Evolutionary conservation across 2,797 vertebrate species (phyloP), one percentile per base, ranked within the genome.

Genomic region (Hemibagrus guttatus): DNA sequence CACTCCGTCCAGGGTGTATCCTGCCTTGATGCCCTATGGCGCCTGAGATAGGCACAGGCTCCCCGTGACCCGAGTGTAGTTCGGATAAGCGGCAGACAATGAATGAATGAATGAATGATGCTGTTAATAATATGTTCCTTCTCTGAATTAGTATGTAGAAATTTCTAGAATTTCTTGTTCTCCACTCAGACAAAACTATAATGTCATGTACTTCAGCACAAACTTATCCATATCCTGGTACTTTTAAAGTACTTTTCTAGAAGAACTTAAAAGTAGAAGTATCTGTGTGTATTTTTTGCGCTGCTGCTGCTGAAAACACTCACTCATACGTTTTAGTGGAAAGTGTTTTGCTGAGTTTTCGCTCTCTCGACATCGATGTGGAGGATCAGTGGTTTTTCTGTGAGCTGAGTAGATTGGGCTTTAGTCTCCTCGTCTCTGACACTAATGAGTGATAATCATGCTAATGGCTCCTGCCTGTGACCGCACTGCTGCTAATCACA

Each of bases 391-490:
- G 35, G 81, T 86, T 66, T n/a, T 68, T 58, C 64, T 78, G 26
- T 21, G 66, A 84, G 84, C 58, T 49, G 69, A 79, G 81, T 89
- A 63, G 85, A 83, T 71, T 84, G 72, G 35, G 88, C 88, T 80
- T 86, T 85, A 84, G 52, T 89, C 84, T 84, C 68, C 39, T 21
- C 83, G 19, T 66, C 84, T 81, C 72, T 86, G 88, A 85, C 2
- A 35, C 84, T 87, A 88, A 91, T 83, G 72, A 88, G 88, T 81
- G 85, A 85, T 90, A 86, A 89, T 88, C 46, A 82, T 46, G 56
- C 86, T 89, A 85, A 91, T 79, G 85, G 66, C 63, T 83, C 81
- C 86, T 87, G 81, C 72, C 84, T n/a, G 79, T 80, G 86, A 84
- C 84, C 56, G 68, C 78, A 68, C 81, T 26, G 68, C 66, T 39